phyloP scores from a whole-genome alignment of 2,113 vertebrate species.

The Trematocara unimaculatum region DNA sequence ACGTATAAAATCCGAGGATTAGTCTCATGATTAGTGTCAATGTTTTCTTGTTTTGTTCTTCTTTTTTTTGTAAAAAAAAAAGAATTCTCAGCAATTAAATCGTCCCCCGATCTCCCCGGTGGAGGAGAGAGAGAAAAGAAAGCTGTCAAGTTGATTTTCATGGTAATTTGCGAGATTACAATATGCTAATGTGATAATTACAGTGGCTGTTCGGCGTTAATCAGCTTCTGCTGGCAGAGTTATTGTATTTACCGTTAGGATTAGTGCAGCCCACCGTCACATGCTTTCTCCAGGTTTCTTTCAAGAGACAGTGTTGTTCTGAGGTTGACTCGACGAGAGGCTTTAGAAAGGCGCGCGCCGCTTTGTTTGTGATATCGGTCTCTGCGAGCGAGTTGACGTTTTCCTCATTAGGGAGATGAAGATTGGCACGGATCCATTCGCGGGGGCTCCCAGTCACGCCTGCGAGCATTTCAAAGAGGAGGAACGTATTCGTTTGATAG shows the following conservation, averaged over 20 bases:
- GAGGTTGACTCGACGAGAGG: background rate
- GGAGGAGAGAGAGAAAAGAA: slow-evolving; percentile 34
- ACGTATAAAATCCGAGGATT: background rate
- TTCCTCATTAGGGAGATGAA: slow-evolving; percentile 24
- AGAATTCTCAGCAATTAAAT: background rate
- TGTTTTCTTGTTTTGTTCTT: background rate
- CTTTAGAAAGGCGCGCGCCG: background rate
- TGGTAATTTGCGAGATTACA: slow-evolving; percentile 67
- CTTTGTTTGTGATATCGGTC: slow-evolving; percentile 9
- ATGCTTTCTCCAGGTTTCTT: background rate
- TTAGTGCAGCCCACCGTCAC: background rate
- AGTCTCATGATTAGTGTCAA: slow-evolving; percentile 33
- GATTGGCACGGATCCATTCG: slow-evolving; percentile 15
- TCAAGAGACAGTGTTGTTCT: background rate
- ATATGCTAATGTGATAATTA: slow-evolving; percentile 74
- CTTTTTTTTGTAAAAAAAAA: background rate
- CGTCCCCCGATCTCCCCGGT: slow-evolving; percentile 5
- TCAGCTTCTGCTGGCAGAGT: slow-evolving; percentile 36
- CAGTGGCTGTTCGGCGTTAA: slow-evolving; percentile 50
- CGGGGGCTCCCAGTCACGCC: background rate
- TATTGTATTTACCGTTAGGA: slow-evolving; percentile 42
- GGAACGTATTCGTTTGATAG: background rate
- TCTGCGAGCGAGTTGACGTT: background rate
- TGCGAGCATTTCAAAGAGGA: background rate
- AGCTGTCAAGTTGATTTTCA: slow-evolving; percentile 55